Base-by-base conservation (phyloP, 2,888 invertebrate species). In the Chironomus riparius region DNA sequence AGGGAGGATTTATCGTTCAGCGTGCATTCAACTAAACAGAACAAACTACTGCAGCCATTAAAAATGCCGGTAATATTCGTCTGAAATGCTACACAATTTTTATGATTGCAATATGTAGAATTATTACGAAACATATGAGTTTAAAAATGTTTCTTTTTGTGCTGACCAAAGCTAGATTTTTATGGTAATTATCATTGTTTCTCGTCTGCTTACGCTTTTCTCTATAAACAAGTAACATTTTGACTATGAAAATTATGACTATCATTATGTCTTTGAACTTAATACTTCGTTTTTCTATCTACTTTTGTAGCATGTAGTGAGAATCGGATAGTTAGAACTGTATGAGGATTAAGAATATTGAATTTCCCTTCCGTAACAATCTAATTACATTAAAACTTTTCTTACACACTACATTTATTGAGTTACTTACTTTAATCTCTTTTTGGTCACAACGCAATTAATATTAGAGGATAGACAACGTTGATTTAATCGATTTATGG, bases 361-460 rank as follows among this genome's bases (percentile, higher is more conserved):
- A 50, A 71, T 71, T 71, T n/a, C 71, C 13, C 10, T 47, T 15
- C 13, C 28, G 22, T 21, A 47, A 24, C 65, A 65, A 65, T 65
- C 71, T 71, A 71, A 71, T 71, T 71, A 24, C 13, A 56, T 50
- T 71, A 71, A 50, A 47, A 56, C 56, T 56, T n/a, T n/a, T 56
- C 56, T 15, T 56, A 18, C 56, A 7, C 18, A 7, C 15, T 56
- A 56, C 15, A 56, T 5, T 18, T 56, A 15, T 18, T 15, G 18
- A 10, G 38, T 38, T 38, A 38, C 38, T 38, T 38, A 10, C 1
- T 10, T 7, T 38, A 10, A 38, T 3, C 10, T 10, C 10, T 10
- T 10, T 38, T 38, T 10, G 38, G 38, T 38, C 10, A 10, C 38
- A 38, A 38, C 38, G 38, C 38, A 38, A 38, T 38, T 38, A 38